A percentile compares a stretch with the other conserved stretches of the same genome.
Conservation (phyloP, 2,888 invertebrate genomes). For the Himalopsyche tibetana region DNA sequence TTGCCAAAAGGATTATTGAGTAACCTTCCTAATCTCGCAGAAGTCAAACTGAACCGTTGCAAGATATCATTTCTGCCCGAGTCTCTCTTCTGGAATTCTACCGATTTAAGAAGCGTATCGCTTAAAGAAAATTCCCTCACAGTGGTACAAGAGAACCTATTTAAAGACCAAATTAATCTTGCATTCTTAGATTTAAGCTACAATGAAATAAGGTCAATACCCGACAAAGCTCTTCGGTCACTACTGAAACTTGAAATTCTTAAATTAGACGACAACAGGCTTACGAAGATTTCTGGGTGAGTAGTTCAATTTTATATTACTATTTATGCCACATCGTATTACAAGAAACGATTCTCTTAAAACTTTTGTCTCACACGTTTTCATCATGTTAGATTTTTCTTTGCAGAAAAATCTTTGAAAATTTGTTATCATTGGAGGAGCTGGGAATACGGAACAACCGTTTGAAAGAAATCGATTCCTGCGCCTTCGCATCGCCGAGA, state of each 20-base stretch:
- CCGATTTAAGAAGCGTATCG: slow-evolving; percentile 78
- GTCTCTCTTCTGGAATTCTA: slow-evolving; percentile 80
- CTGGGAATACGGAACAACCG: slow-evolving; percentile 77
- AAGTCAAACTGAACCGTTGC: slow-evolving; percentile 78
- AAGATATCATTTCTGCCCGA: slow-evolving; percentile 78
- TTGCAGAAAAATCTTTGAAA: slow-evolving; percentile 71
- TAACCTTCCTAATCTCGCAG: slow-evolving; percentile 77
- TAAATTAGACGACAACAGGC: slow-evolving; percentile 81
- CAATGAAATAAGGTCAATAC: slow-evolving; percentile 80
- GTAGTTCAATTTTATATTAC: slow-evolving; percentile 63
- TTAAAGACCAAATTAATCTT: slow-evolving; percentile 80
- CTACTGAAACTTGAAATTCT: slow-evolving; percentile 78
- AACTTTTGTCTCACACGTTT: too few species aligned
- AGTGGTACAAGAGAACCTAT: slow-evolving; percentile 78
- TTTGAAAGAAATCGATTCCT: slow-evolving; percentile 69
- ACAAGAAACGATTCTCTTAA: too few species aligned
- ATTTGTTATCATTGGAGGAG: slow-evolving; percentile 71
- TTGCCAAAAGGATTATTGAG: slow-evolving; percentile 80
- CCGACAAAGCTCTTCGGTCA: slow-evolving; percentile 78
- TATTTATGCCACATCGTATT: too few species aligned
- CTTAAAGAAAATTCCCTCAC: slow-evolving; percentile 78
- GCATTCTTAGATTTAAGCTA: slow-evolving; percentile 80
- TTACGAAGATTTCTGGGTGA: slow-evolving; percentile 79
- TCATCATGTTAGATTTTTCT: background rate
- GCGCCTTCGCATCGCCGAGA: slow-evolving; percentile 76